Evolutionary conservation across 2,113 vertebrate genomes (phyloP).

Genomic region (Rhinogobius similis): DNA sequence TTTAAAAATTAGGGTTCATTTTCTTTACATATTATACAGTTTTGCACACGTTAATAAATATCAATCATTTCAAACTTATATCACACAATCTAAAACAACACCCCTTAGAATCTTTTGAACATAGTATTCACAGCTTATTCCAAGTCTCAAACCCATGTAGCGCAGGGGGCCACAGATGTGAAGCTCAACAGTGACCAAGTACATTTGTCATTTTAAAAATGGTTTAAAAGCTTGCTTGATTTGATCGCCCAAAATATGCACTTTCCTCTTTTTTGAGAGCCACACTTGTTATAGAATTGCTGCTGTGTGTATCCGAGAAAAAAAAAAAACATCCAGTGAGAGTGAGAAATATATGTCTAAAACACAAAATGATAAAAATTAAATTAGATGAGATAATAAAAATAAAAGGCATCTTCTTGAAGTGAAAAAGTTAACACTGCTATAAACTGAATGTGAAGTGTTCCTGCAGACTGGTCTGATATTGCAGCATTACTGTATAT

Average conservation of each 20-base stretch:
- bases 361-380: slow-evolving; percentile 27
- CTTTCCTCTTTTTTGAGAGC: slow-evolving; percentile 14
- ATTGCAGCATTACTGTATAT: slow-evolving; percentile 27
- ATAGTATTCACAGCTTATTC: slow-evolving; percentile 69
- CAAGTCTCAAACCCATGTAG: slow-evolving; percentile 58
- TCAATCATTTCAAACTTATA: slow-evolving; percentile 76
- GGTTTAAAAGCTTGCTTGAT: slow-evolving; percentile 4
- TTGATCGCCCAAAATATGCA: slow-evolving; percentile 36
- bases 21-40: slow-evolving; percentile 84
- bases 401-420: slow-evolving; percentile 68
- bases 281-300: slow-evolving; percentile 14
- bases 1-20: slow-evolving; percentile 81
- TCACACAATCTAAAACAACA: slow-evolving; percentile 71
- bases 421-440: slow-evolving; percentile 41
- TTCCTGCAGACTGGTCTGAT: slow-evolving; percentile 21
- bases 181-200: slow-evolving; percentile 51
- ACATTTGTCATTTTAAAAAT: slow-evolving; percentile 42
- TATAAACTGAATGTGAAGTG: slow-evolving; percentile 16
- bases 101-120: slow-evolving; percentile 58
- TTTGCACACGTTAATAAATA: slow-evolving; percentile 85
- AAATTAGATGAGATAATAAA: slow-evolving; percentile 28
- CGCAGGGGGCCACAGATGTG: slow-evolving; percentile 40
- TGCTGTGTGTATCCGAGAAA: slow-evolving; percentile 39
- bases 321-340: slow-evolving; percentile 51
- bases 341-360: slow-evolving; percentile 31